These are phyloP conservation scores for Ctenicera cuprea DNA, from an alignment of 2,888 invertebrate genomes.

Conservation along the genomic window DNA sequence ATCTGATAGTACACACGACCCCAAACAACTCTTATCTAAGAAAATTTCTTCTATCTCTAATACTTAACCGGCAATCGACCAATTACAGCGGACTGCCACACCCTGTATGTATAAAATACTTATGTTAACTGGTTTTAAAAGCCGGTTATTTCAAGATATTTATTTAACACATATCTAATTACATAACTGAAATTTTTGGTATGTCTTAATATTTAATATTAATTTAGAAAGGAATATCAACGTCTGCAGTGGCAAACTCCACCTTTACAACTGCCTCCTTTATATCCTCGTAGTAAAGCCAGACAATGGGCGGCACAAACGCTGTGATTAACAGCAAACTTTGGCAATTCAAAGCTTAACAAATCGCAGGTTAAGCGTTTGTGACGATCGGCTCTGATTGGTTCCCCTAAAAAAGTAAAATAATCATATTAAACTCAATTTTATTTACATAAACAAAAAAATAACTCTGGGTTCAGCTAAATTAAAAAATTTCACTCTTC, in stretches of 20 bases:
- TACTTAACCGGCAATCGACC: too few species aligned
- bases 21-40: too few species aligned
- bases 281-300: slow-evolving; percentile 35
- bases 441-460: neutral
- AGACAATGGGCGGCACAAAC: slow-evolving; percentile 60
- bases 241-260: slow-evolving; percentile 46
- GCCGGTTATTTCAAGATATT: too few species aligned
- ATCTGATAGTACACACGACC: too few species aligned
- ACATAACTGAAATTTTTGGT: too few species aligned
- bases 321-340: slow-evolving; percentile 20
- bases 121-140: too few species aligned
- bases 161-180: too few species aligned
- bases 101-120: too few species aligned
- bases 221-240: slow-evolving; percentile 30
- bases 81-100: too few species aligned
- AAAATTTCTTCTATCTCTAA: too few species aligned
- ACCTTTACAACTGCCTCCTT: slow-evolving; percentile 36
- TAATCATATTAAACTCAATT: neutral
- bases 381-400: slow-evolving; percentile 64
- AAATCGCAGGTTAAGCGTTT: slow-evolving; percentile 67
- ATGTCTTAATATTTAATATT: too few species aligned
- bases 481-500: too few species aligned
- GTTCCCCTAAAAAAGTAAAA: slow-evolving; percentile 13
- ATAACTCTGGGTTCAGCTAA: neutral
- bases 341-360: slow-evolving; percentile 28